A percentile compares a stretch with the other conserved stretches of the same genome.
phyloP scores from a whole-genome alignment of 2,113 vertebrate genomes.

The Turnix velox region DNA sequence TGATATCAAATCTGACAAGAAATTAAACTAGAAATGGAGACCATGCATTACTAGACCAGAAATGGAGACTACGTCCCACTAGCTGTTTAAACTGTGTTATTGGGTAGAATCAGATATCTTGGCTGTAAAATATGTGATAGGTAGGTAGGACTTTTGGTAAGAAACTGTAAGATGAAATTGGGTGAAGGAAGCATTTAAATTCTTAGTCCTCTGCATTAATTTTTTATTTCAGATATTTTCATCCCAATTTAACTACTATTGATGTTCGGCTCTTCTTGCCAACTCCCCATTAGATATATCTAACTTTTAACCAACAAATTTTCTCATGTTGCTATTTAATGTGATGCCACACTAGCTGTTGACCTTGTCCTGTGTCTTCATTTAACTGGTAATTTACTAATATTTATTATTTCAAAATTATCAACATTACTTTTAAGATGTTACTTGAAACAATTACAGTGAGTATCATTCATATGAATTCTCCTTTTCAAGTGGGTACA shows the following conservation, averaged over 20 bases:
- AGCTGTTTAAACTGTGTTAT: background rate
- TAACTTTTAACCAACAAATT: background rate
- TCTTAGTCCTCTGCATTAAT: background rate
- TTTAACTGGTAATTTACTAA: background rate
- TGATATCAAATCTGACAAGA: background rate
- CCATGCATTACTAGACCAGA: background rate
- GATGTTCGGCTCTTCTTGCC: background rate
- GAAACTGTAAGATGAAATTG: background rate
- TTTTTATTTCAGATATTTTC: background rate
- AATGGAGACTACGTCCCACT: background rate
- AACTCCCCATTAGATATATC: background rate
- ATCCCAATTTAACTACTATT: background rate
- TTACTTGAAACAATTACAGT: slow-evolving; percentile 6
- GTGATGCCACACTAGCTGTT: background rate
- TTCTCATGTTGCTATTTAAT: background rate
- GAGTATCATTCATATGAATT: background rate
- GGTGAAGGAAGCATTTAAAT: background rate
- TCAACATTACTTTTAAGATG: background rate
- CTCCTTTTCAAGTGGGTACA: background rate
- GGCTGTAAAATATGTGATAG: background rate
- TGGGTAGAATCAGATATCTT: background rate
- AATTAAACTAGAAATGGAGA: background rate
- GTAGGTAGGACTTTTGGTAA: background rate
- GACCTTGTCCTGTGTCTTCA: background rate
- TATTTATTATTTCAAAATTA: background rate